Evolutionary conservation across 2,888 invertebrate species (phyloP).

Genomic region (Hemistola chrysoprasaria): DNA sequence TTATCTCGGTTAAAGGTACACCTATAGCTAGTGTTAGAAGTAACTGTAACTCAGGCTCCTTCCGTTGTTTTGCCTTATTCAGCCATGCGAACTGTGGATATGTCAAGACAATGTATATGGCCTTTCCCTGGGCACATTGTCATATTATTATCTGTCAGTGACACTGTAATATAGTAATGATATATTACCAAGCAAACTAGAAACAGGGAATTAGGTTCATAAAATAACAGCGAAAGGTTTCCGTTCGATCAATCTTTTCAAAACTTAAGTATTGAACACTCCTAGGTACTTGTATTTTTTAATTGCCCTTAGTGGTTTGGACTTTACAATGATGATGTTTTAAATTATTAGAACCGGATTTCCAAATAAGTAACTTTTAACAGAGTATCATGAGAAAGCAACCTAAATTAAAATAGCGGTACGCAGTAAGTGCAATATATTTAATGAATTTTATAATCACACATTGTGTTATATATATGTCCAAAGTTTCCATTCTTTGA

Average conservation of each 20-base stretch:
- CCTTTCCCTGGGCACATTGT: constrained; percentile 10
- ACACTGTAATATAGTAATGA: too few species aligned
- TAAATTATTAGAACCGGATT: constrained; percentile 30
- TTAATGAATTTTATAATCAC: constrained; percentile 42
- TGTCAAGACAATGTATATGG: constrained; percentile 23
- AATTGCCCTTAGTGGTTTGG: constrained; percentile 26
- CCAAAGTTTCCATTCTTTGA: constrained; percentile 42
- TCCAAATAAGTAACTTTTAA: constrained; percentile 32
- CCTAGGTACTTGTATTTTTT: constrained; percentile 14
- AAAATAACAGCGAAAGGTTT: constrained; percentile 3
- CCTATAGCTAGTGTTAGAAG: constrained; percentile 45
- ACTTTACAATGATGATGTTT: constrained; percentile 28
- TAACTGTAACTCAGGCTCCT: constrained; percentile 59
- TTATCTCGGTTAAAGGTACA: constrained; percentile 58
- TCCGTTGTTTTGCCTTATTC: constrained; percentile 48
- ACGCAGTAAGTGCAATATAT: constrained; percentile 46
- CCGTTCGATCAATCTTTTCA: constrained; percentile 7
- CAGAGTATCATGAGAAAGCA: constrained; percentile 48
- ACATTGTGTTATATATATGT: constrained; percentile 14
- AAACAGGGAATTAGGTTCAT: too few species aligned
- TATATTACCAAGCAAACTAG: too few species aligned
- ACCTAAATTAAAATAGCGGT: constrained; percentile 55
- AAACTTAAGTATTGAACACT: constrained; percentile 11
- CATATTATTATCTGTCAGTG: too few species aligned
- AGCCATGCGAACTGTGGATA: constrained; percentile 27